Percentiles rank a stretch among this genome's conserved stretches.
These are phyloP conservation scores for Drosophila algonquin DNA, from an alignment of 2,888 invertebrate genomes.

Conservation along the genomic window DNA sequence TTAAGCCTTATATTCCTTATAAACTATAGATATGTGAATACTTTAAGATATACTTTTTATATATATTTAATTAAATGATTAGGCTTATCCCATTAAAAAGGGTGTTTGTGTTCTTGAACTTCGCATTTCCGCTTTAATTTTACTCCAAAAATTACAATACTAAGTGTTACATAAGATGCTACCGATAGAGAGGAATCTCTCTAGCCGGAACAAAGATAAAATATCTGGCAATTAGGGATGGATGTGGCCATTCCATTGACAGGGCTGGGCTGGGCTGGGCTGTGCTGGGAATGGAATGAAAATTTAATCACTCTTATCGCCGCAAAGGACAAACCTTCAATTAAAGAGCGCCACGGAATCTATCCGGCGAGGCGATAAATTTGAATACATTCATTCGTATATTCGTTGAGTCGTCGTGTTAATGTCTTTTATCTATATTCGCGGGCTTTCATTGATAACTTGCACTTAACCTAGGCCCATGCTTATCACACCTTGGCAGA, in stretches of 20 bases:
- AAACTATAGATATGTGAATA: neutral
- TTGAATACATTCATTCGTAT: slow-evolving; percentile 5
- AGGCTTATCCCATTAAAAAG: neutral
- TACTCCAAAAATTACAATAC: neutral
- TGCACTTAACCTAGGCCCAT: slow-evolving; percentile 35
- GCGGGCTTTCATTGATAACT: slow-evolving; percentile 34
- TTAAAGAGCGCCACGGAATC: slow-evolving; percentile 10
- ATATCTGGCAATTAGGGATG: slow-evolving; percentile 6
- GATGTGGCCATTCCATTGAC: slow-evolving; percentile 18
- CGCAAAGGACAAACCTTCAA: slow-evolving; percentile 32
- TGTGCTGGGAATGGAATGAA: neutral
- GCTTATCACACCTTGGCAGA: slow-evolving; percentile 27
- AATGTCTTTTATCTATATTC: slow-evolving; percentile 23
- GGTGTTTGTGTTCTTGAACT: neutral
- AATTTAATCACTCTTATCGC: slow-evolving; percentile 33
- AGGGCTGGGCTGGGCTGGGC: neutral
- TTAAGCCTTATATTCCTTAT: accelerated
- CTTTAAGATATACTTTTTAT: neutral
- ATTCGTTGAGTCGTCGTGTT: slow-evolving; percentile 7
- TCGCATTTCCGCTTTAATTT: neutral
- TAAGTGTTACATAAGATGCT: slow-evolving; percentile 3
- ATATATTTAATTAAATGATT: neutral
- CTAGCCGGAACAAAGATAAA: slow-evolving; percentile 15
- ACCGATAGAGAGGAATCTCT: neutral
- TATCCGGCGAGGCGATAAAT: slow-evolving; percentile 8